Base-by-base conservation (phyloP, 2,113 vertebrate genomes). In the Galemys pyrenaicus region DNA sequence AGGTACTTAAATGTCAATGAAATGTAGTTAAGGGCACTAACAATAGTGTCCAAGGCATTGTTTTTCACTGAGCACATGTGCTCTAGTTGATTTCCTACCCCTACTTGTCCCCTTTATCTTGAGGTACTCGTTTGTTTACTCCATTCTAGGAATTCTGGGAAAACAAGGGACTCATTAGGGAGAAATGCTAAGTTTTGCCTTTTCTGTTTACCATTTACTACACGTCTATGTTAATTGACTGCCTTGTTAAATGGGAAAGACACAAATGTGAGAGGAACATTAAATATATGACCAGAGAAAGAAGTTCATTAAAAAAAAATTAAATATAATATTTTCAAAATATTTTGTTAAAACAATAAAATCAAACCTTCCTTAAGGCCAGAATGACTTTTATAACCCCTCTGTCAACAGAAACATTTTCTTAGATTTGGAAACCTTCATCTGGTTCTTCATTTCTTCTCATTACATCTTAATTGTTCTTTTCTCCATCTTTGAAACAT, bases 261-360 rank as follows among this genome's bases (percentile, higher is more conserved):
- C 54, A 56, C 20, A 56, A 7, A 22, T 56, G 20, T 2, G 49
- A 22, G 54, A 6, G 20, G 22, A 22, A 51, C 16, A 17, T 16
- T 51, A 51, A 51, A 16, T 51, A 51, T 28, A 56, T 56, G 54
- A 56, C 28, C 8, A 82, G n/a, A 65, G 64, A 91, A 79, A 70
- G 30, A 24, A 60, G 46, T 51, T 39, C 49, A 74, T 62, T 32
- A 81, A 46, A 89, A 62, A 12, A 91, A 22, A 5, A 70, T 75
- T 54, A 56, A 56, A 56, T 62, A n/a, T 70, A n/a, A 70, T 67
- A 74, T 74, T 73, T 78, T 28, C 5, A 93, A 60, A 68, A 35
- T 78, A 24, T 26, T 92, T 51, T 71, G 13, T 84, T 87, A 82
- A 41, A 51, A 95, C 83, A 46, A 67, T 51, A 80, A 87, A 86